Conservation (phyloP, 2,113 vertebrate species). For the Dasyprocta punctata region DNA sequence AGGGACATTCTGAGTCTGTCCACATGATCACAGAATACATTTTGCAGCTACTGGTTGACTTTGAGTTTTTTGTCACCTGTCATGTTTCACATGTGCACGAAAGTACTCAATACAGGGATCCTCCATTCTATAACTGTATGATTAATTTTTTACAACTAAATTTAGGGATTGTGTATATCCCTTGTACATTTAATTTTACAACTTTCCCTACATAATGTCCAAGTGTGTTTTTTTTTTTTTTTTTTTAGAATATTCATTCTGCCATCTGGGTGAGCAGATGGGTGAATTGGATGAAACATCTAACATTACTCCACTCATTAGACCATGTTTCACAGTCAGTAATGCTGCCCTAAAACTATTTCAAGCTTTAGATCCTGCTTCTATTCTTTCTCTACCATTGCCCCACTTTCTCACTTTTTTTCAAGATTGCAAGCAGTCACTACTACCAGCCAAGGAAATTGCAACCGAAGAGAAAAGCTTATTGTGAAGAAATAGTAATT, state of each 20-base stretch:
- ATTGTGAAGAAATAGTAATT: constrained; percentile 64
- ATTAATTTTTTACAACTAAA: constrained; percentile 36
- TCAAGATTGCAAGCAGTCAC: constrained; percentile 30
- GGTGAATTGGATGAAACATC: constrained; percentile 64
- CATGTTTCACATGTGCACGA: not conserved
- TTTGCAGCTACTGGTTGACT: not conserved
- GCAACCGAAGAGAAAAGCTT: constrained; percentile 57
- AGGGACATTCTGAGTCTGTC: not conserved
- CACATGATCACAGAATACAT: not conserved
- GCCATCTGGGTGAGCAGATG: constrained; percentile 72
- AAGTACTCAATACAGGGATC: not conserved
- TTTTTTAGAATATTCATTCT: constrained; percentile 67
- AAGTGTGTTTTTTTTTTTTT: not conserved
- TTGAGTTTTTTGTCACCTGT: not conserved
- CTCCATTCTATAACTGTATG: not conserved
- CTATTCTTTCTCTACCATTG: constrained; percentile 72
- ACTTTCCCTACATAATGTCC: constrained; percentile 28
- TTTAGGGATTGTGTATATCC: not conserved
- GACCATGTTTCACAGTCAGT: constrained; percentile 62
- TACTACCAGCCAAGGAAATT: constrained; percentile 59
- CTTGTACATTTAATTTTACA: constrained; percentile 53
- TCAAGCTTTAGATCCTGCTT: constrained; percentile 65
- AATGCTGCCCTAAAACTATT: constrained; percentile 65
- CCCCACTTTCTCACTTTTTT: constrained; percentile 52
- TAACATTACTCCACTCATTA: constrained; percentile 64